Evolutionary conservation across 1,140 invertebrate genomes (phyloP).

Genomic region (Marisa cornuarietis): DNA sequence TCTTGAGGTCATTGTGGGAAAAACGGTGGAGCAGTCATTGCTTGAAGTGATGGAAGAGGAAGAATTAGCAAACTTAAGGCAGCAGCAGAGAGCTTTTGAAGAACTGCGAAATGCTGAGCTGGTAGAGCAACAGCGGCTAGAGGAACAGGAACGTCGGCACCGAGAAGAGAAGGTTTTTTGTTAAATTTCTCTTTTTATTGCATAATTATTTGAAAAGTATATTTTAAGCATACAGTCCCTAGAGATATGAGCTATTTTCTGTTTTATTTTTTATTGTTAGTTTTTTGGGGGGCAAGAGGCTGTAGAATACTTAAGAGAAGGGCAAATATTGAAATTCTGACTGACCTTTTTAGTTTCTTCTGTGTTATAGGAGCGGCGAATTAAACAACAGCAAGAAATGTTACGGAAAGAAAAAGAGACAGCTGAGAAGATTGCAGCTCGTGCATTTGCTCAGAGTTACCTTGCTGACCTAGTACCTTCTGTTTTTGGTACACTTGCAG

Average conservation of each 20-base stretch:
- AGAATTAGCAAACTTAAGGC: slow-evolving; percentile 74
- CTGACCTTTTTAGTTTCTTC: slow-evolving; percentile 73
- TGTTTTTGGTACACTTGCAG: slow-evolving; percentile 81
- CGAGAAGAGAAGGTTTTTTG: slow-evolving; percentile 69
- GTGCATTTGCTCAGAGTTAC: slow-evolving; percentile 83
- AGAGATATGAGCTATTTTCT: neutral
- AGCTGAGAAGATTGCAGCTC: slow-evolving; percentile 82
- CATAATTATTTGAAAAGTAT: too few relatives aligned
- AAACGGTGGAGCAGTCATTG: slow-evolving; percentile 86
- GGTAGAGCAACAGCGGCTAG: slow-evolving; percentile 78
- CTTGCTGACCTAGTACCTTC: slow-evolving; percentile 84
- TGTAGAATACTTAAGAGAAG: neutral
- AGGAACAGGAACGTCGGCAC: slow-evolving; percentile 77
- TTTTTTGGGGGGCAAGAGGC: too few relatives aligned
- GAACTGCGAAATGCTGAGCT: slow-evolving; percentile 78
- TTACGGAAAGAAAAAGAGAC: slow-evolving; percentile 75
- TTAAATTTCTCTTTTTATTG: neutral
- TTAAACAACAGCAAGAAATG: slow-evolving; percentile 71
- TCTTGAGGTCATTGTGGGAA: slow-evolving; percentile 85
- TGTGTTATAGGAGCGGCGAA: slow-evolving; percentile 66
- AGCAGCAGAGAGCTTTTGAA: slow-evolving; percentile 82
- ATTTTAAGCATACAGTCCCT: neutral
- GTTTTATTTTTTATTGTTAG: neutral
- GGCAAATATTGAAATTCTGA: neutral
- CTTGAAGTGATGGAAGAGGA: slow-evolving; percentile 76